Evolutionary conservation across 2,888 invertebrate genomes (phyloP).

Genomic region (Eurois occulta): DNA sequence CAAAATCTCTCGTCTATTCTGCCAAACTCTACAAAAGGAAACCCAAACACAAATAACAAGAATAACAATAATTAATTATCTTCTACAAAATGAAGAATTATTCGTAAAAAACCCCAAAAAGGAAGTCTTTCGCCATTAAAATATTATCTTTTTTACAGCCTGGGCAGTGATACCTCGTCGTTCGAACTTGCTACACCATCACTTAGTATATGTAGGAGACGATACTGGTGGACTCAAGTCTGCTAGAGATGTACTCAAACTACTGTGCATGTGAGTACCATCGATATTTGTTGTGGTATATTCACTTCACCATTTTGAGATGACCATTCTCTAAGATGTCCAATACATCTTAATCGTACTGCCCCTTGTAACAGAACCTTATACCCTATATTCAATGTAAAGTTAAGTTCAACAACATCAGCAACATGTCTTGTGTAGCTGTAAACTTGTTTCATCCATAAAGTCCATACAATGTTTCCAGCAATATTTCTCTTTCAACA

Average conservation of each 20-base stretch:
- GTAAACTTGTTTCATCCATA: background rate
- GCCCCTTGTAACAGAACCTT: background rate
- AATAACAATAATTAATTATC: too few relatives aligned
- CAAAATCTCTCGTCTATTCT: too few relatives aligned
- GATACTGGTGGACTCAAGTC: slow-evolving; percentile 93
- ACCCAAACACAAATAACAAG: too few relatives aligned
- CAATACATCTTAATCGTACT: background rate
- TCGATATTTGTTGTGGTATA: background rate
- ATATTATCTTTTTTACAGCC: slow-evolving; percentile 70
- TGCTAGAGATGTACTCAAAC: slow-evolving; percentile 93
- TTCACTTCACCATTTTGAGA: background rate
- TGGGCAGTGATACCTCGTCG: slow-evolving; percentile 89
- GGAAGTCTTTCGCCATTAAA: too few relatives aligned
- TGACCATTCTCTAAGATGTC: too few relatives aligned
- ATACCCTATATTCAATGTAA: background rate
- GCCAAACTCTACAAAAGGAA: too few relatives aligned
- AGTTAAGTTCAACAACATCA: background rate
- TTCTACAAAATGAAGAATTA: too few relatives aligned
- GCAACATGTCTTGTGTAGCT: background rate
- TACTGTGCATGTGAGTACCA: slow-evolving; percentile 91
- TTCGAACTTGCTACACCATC: slow-evolving; percentile 93
- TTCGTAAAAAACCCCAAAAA: too few relatives aligned
- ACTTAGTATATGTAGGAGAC: slow-evolving; percentile 92
- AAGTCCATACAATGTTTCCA: background rate
- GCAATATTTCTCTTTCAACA: too few relatives aligned